Conservation (phyloP, 1,140 invertebrate genomes). For the Trypoxylus dichotomus region DNA sequence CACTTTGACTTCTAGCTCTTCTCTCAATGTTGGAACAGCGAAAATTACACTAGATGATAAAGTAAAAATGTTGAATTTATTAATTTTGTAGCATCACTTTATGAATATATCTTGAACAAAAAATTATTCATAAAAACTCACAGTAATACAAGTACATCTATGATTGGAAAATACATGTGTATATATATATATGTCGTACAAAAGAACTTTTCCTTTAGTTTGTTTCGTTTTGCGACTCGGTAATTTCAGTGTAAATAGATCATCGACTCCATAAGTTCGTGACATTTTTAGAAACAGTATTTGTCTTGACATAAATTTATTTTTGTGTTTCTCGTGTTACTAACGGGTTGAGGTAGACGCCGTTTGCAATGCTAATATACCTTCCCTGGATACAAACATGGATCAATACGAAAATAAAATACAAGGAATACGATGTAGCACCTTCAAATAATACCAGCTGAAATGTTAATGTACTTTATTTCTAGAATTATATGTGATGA, state of each 20-base stretch:
- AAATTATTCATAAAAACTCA: no score
- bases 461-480: no score
- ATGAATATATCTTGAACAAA: no score
- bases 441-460: neutral
- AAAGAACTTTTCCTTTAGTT: neutral
- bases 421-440: neutral
- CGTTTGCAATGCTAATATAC: neutral
- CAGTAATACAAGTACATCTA: no score
- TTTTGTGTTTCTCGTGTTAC: neutral
- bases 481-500: no score
- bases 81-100: no score
- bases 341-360: neutral
- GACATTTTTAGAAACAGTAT: neutral
- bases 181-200: neutral
- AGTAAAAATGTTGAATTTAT: no score
- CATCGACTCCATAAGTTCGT: neutral
- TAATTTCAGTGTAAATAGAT: neutral
- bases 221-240: neutral
- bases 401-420: conserved; percentile 2
- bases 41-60: no score
- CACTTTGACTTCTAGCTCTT: no score
- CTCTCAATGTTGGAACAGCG: no score
- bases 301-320: neutral
- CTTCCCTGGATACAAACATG: neutral
- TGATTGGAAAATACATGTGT: neutral